These are phyloP conservation scores for Drosophila ohnishii DNA, from an alignment of 1,140 invertebrate species.

Conservation along the genomic window DNA sequence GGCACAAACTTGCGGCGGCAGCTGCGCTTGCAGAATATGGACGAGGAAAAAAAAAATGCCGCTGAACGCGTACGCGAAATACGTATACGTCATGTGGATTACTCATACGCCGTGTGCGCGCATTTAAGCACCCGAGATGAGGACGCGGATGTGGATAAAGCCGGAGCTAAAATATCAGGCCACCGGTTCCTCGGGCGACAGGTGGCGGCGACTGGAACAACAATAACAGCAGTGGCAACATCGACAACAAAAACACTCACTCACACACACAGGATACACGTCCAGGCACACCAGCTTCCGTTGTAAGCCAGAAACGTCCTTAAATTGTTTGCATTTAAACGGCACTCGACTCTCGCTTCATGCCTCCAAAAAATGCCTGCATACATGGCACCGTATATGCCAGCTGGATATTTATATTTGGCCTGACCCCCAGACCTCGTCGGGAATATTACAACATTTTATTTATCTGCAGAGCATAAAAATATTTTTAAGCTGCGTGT, in stretches of 20 bases:
- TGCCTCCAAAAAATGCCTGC: constrained; percentile 9
- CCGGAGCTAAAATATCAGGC: constrained; percentile 65
- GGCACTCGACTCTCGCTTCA: constrained; percentile 6
- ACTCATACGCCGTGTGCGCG: constrained; percentile 49
- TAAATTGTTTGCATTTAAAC: constrained; percentile 66
- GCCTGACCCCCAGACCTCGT: constrained; percentile 19
- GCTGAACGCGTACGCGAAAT: neutral
- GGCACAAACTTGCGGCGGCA: constrained; percentile 70
- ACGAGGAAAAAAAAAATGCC: neutral
- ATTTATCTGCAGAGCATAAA: constrained; percentile 62
- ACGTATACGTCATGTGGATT: constrained; percentile 54
- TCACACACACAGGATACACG: constrained; percentile 10
- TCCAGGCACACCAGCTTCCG: constrained; percentile 30
- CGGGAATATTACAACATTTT: constrained; percentile 33
- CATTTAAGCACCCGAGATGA: constrained; percentile 15
- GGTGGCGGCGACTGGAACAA: constrained; percentile 52
- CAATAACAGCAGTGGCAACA: constrained; percentile 27
- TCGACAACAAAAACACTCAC: constrained; percentile 28
- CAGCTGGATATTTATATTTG: constrained; percentile 33
- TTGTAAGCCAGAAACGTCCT: constrained; percentile 20
- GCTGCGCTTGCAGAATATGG: constrained; percentile 46
- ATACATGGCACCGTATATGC: constrained; percentile 6
- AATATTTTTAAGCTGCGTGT: constrained; percentile 37
- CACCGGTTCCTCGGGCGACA: constrained; percentile 65
- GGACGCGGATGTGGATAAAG: constrained; percentile 33